Percentiles rank a stretch among this genome's conserved stretches.
These are phyloP conservation scores for Dynastes tityus DNA, from an alignment of 2,888 invertebrate species.

Conservation along the genomic window DNA sequence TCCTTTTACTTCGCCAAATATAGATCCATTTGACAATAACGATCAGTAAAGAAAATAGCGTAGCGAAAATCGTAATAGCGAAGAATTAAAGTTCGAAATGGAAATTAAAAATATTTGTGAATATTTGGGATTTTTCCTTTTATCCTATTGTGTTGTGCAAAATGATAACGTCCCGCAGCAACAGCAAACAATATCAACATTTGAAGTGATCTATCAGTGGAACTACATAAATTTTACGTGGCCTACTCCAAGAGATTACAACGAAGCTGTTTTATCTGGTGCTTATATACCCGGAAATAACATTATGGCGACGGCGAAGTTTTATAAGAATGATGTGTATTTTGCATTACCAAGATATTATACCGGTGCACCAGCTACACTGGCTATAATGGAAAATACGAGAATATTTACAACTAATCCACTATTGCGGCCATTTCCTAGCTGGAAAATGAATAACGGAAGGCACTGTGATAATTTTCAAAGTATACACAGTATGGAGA, in stretches of 20 bases:
- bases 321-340: conserved; percentile 78
- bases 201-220: conserved; percentile 81
- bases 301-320: conserved; percentile 79
- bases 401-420: conserved; percentile 70
- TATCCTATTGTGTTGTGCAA: conserved; percentile 58
- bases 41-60: background rate
- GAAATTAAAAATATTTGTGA: conserved; percentile 55
- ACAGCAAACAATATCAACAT: conserved; percentile 64
- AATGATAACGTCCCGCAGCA: conserved; percentile 39
- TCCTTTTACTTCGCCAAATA: conserved; percentile 11
- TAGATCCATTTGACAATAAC: conserved; percentile 5
- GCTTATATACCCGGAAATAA: conserved; percentile 74
- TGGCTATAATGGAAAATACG: conserved; percentile 70
- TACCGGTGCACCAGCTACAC: conserved; percentile 80
- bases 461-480: conserved; percentile 78
- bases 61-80: background rate
- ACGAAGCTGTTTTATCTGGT: conserved; percentile 67
- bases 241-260: conserved; percentile 74
- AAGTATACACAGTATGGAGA: conserved; percentile 82
- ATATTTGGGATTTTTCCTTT: conserved; percentile 59
- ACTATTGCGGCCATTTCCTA: conserved; percentile 79
- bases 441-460: conserved; percentile 76
- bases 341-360: conserved; percentile 79
- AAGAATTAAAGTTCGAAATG: conserved; percentile 22
- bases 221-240: conserved; percentile 79